Evolutionary conservation across 1,140 invertebrate species (phyloP).

Genomic region (Formica selysi): DNA sequence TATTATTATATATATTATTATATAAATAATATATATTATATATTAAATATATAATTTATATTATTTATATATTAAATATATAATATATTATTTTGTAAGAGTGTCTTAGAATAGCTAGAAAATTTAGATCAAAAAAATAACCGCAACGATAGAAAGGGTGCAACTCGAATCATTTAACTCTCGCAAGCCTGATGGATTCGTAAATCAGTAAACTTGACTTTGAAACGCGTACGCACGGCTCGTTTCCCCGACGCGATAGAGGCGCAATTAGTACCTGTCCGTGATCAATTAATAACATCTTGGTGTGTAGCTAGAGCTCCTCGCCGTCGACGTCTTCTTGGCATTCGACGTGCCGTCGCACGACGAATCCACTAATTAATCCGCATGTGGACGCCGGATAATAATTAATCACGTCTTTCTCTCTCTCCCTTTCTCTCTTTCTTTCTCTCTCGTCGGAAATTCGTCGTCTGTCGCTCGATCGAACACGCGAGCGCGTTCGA

Average conservation of each 20-base stretch:
- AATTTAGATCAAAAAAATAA: neutral
- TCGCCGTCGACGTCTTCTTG: constrained; percentile 60
- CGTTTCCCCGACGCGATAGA: constrained; percentile 67
- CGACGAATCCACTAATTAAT: constrained; percentile 73
- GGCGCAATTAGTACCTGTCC: constrained; percentile 72
- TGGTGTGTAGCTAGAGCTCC: neutral
- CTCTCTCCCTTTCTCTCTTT: too few species aligned
- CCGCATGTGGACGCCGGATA: constrained; percentile 41
- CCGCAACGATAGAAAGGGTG: neutral
- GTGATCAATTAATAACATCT: constrained; percentile 74
- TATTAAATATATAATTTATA: too few species aligned
- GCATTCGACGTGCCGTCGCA: constrained; percentile 69
- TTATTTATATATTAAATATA: too few species aligned
- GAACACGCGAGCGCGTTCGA: neutral
- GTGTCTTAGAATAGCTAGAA: neutral
- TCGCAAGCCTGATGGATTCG: constrained; percentile 14
- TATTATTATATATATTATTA: too few species aligned
- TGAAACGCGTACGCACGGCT: constrained; percentile 44
- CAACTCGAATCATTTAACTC: constrained; percentile 29
- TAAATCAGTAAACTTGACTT: constrained; percentile 68
- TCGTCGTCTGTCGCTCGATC: constrained; percentile 54
- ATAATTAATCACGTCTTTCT: constrained; percentile 67
- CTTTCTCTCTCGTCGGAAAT: constrained; percentile 28
- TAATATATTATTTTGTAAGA: neutral
- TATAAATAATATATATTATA: too few species aligned